These are phyloP conservation scores for Australoheros scitulus DNA, from an alignment of 2,113 vertebrate species.

Conservation along the genomic window DNA sequence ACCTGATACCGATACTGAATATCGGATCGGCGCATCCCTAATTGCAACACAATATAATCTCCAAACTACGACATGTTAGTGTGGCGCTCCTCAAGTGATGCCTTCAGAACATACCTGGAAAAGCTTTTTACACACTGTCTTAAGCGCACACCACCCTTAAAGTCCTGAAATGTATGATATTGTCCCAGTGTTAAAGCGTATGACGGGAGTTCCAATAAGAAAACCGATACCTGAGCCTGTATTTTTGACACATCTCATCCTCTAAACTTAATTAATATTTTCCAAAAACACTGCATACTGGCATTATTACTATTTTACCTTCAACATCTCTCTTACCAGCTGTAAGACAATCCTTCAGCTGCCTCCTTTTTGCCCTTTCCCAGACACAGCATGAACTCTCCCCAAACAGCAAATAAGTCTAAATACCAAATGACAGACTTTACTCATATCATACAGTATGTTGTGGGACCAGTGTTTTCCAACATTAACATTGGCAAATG, in stretches of 20 bases:
- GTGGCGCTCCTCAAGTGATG: neutral
- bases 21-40: too few relatives aligned
- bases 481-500: constrained; percentile 23
- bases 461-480: neutral
- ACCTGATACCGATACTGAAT: too few relatives aligned
- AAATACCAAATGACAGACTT: constrained; percentile 26
- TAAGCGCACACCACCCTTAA: neutral
- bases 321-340: neutral
- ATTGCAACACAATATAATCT: neutral
- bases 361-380: neutral
- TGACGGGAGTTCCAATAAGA: neutral
- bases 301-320: constrained; percentile 1
- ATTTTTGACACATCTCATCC: neutral
- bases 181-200: rapidly evolving
- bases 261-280: neutral
- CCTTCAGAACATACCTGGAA: neutral
- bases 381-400: neutral
- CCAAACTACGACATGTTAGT: neutral
- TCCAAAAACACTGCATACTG: neutral
- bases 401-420: constrained; percentile 3
- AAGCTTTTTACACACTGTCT: neutral
- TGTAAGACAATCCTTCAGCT: neutral
- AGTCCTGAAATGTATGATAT: neutral
- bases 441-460: neutral
- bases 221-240: neutral